These are phyloP conservation scores for Hucho hucho DNA, from an alignment of 2,113 vertebrate species.

Conservation along the genomic window DNA sequence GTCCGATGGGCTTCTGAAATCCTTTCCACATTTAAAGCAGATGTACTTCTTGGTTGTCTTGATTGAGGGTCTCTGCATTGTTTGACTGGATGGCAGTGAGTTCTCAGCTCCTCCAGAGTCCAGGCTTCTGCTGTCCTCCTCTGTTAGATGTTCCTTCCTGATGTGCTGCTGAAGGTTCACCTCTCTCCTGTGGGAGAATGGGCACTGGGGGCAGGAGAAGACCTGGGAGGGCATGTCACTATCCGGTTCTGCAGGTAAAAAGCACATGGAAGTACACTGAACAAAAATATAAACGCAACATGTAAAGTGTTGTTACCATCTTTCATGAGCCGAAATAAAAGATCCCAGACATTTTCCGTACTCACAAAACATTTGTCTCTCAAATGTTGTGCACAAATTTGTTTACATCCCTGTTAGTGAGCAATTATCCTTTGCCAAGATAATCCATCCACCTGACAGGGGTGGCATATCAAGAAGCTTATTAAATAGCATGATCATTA, in stretches of 20 bases:
- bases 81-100: background rate
- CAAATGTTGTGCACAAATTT: too few relatives aligned
- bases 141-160: background rate
- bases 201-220: background rate
- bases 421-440: background rate
- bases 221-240: background rate
- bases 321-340: too few relatives aligned
- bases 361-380: too few relatives aligned
- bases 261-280: background rate
- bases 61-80: too few relatives aligned
- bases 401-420: too few relatives aligned
- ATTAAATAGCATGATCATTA: too few relatives aligned
- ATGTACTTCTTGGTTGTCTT: background rate
- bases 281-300: background rate
- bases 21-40: constrained; percentile 16
- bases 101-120: background rate
- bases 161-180: constrained; percentile 4
- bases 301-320: too few relatives aligned
- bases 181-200: background rate
- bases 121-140: background rate
- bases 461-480: too few relatives aligned
- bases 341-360: too few relatives aligned
- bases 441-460: background rate
- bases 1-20: background rate
- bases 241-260: constrained; percentile 2